Evolutionary conservation across 2,113 vertebrate genomes (phyloP).

Genomic region (Beaufortia kweichowensis): DNA sequence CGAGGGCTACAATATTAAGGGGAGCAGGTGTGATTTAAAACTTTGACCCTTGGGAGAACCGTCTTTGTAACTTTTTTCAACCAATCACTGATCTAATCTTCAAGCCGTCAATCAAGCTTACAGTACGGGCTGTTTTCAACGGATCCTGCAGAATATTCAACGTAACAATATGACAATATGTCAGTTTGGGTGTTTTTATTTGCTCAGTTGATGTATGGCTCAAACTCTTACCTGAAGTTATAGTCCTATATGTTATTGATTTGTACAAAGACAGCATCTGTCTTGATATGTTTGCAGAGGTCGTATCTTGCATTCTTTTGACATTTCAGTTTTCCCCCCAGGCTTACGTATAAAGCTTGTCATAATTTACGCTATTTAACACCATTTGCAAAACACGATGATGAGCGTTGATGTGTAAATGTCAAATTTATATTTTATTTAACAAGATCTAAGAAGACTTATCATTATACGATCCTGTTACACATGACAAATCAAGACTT

Average conservation of each 20-base stretch:
- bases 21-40: conserved; percentile 68
- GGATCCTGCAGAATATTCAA: neutral
- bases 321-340: neutral
- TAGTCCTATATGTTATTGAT: neutral
- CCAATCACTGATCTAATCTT: conserved; percentile 43
- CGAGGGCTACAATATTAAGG: conserved; percentile 52
- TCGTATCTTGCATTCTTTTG: neutral
- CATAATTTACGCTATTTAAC: neutral
- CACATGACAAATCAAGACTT: no score
- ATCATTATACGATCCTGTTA: no score
- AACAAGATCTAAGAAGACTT: no score
- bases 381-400: no score
- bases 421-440: no score
- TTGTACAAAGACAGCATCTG: no score
- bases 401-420: no score
- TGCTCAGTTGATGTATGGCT: neutral
- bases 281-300: neutral
- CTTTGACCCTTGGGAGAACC: conserved; percentile 52
- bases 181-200: neutral
- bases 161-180: neutral
- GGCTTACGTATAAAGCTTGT: neutral
- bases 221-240: neutral
- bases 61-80: conserved; percentile 26
- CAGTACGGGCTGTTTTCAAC: neutral
- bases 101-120: conserved; percentile 42